Percentiles rank a stretch among this genome's conserved stretches.
Evolutionary conservation across 2,888 invertebrate species (phyloP).

Genomic region (Hemithea aestivaria): DNA sequence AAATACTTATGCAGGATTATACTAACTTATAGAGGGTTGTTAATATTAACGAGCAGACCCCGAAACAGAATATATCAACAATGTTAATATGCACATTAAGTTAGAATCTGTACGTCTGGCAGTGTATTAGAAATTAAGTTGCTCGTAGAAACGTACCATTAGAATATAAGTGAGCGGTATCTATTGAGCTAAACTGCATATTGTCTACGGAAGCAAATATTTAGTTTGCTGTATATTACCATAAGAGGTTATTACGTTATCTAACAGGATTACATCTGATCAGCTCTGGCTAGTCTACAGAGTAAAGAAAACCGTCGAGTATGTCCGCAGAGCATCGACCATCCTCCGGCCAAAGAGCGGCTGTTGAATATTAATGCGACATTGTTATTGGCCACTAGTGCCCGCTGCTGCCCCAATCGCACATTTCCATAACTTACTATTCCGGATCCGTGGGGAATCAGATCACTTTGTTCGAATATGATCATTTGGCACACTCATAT

Average conservation of each 20-base stretch:
- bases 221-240: constrained; percentile 13
- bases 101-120: no score
- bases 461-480: constrained; percentile 68
- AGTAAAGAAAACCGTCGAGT: constrained; percentile 61
- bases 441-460: constrained; percentile 74
- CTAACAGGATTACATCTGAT: constrained; percentile 36
- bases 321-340: constrained; percentile 51
- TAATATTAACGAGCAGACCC: no score
- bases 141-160: no score
- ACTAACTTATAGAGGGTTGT: no score
- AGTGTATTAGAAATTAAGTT: no score
- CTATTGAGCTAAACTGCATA: constrained; percentile 15
- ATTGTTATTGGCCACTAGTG: constrained; percentile 78
- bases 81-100: no score
- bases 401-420: constrained; percentile 76
- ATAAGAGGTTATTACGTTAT: constrained; percentile 25
- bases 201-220: constrained; percentile 14
- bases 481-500: constrained; percentile 62
- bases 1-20: no score
- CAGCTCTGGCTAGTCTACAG: constrained; percentile 44
- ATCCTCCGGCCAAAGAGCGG: constrained; percentile 65
- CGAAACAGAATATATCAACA: no score
- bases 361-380: constrained; percentile 78
- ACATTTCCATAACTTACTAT: constrained; percentile 79
- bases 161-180: no score